Evolutionary conservation across 2,113 vertebrate genomes (phyloP), one percentile per base, ranked within the genome.

Genomic region (Vidua chalybeata): DNA sequence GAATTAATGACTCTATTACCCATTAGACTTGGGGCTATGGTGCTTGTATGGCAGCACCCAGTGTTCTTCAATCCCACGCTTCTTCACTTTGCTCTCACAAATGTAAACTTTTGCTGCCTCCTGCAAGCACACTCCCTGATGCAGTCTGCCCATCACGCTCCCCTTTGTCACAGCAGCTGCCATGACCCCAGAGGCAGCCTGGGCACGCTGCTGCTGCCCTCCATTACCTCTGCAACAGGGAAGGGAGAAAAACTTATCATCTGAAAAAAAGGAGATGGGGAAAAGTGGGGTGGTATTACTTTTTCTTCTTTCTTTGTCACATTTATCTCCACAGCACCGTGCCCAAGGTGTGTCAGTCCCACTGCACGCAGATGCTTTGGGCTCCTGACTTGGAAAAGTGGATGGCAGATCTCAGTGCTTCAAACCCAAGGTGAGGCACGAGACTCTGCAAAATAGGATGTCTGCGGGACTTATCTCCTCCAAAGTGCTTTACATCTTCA

Each of bases 1-100:
- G 97, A 98, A 98, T 98, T 98, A 98, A 98, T 98, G 96, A 98
- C 96, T 98, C 98, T 97, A 98, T 98, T 97, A 98, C 91, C 97
- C 98, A 97, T 97, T 97, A 97, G 96, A 95, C 97, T 93, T 88
- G 90, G 90, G 97, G 97, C 84, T 62, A 94, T 91, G 56, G 80
- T 26, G 16, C 84, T 96, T 94, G 89, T 85, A 96, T 80, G 80
- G 62, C 87, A 94, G 64, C 94, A 94, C 82, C 96, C 91, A 93
- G 77, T 9, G 73, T 93, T 52, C 30, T 89, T 26, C 22, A 22
- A 80, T 82, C 55, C 82, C 46, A 45, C 5, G 31, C 56, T 87
- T 95, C 83, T 94, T 92, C 85, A 68, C 96, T 97, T 95, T 74
- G 48, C 71, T 95, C 81, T 93, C 80, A 94, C 92, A 97, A 96